phyloP scores from a whole-genome alignment of 2,113 vertebrate species.

The Papio anubis region DNA sequence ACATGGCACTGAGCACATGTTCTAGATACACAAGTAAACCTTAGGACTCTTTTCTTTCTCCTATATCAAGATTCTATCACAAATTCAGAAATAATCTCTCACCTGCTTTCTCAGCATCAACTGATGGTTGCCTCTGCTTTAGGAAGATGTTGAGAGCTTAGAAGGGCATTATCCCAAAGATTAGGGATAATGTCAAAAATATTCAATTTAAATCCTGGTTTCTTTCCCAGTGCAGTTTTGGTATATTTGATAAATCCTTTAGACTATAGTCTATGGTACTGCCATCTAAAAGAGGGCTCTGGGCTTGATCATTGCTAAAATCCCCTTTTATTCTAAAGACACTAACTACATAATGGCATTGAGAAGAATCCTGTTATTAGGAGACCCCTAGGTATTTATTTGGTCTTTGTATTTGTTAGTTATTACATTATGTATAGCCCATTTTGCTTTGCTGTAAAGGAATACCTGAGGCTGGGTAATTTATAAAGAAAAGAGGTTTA shows the following conservation, averaged over 20 bases:
- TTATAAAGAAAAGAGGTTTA: too few relatives aligned
- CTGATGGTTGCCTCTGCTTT: too few relatives aligned
- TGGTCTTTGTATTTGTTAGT: not conserved
- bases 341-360: not conserved
- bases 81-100: not conserved
- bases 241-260: not conserved
- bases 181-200: not conserved
- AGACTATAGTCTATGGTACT: accelerated
- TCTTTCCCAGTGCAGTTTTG: not conserved
- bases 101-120: not conserved
- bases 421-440: accelerated
- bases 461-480: too few relatives aligned
- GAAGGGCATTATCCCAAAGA: too few relatives aligned
- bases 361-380: not conserved
- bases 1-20: too few relatives aligned
- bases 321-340: not conserved
- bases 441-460: too few relatives aligned
- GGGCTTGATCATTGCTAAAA: too few relatives aligned
- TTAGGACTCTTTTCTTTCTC: not conserved
- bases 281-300: not conserved
- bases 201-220: not conserved
- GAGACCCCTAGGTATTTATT: not conserved
- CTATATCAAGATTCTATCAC: not conserved
- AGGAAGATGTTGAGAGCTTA: not conserved
- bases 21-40: not conserved